Evolutionary conservation across 2,888 invertebrate genomes (phyloP).

Genomic region (Capitulum mitella): DNA sequence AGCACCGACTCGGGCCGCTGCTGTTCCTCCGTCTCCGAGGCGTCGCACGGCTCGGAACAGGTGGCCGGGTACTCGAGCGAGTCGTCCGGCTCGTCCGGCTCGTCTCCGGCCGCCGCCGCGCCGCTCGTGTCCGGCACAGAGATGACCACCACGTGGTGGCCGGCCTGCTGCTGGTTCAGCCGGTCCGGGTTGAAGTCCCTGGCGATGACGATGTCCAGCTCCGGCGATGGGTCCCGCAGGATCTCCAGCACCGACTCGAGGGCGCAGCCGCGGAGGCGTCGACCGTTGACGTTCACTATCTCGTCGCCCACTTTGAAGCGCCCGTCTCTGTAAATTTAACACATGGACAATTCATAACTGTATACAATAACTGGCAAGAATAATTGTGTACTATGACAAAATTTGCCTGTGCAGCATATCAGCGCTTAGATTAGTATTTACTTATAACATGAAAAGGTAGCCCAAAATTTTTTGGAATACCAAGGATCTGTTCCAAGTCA

Average conservation of each 20-base stretch:
- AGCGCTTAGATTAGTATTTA: no score
- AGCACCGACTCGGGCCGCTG: constrained; percentile 14
- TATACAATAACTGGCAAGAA: no score
- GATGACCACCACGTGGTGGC: constrained; percentile 21
- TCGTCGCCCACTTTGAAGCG: constrained; percentile 61
- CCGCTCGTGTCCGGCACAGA: neutral
- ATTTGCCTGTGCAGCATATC: no score
- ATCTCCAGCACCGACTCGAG: constrained; percentile 40
- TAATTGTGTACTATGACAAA: no score
- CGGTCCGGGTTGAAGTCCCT: constrained; percentile 42
- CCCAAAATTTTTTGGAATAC: no score
- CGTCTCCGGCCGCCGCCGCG: neutral
- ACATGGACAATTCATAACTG: no score
- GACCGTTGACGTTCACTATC: constrained; percentile 63
- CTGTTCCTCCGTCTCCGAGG: constrained; percentile 30
- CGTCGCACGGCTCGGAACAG: constrained; percentile 31
- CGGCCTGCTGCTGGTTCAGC: neutral
- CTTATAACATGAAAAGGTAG: no score
- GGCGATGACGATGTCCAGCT: constrained; percentile 60
- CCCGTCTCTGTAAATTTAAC: constrained; percentile 61
- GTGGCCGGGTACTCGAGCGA: constrained; percentile 12
- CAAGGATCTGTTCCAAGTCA: no score
- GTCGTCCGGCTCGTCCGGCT: constrained; percentile 1
- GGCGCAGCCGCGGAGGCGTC: constrained; percentile 56
- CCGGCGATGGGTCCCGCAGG: constrained; percentile 52